phyloP scores from a whole-genome alignment of 1,140 invertebrate species.

The Periplaneta americana region DNA sequence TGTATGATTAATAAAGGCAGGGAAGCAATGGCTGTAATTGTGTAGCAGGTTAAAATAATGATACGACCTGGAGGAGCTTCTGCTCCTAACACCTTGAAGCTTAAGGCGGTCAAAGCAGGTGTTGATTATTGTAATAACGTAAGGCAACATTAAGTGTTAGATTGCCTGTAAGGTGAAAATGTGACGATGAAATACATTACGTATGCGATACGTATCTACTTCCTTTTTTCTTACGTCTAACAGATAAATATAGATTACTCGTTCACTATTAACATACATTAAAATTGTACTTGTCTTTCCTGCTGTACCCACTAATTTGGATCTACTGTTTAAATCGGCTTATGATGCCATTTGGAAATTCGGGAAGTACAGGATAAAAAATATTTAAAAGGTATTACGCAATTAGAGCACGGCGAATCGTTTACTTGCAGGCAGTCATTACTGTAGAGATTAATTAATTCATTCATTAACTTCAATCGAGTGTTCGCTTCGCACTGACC shows the following conservation, averaged over 20 bases:
- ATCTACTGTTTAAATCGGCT: too few relatives aligned
- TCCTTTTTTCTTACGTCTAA: background rate
- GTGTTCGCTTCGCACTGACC: too few relatives aligned
- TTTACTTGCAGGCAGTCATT: too few relatives aligned
- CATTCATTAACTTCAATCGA: too few relatives aligned
- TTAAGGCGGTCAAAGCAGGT: background rate
- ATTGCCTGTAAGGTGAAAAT: background rate
- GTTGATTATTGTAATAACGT: background rate
- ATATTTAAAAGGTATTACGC: too few relatives aligned
- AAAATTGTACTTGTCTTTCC: background rate
- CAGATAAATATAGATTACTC: background rate
- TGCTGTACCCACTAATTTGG: background rate
- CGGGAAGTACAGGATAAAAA: too few relatives aligned
- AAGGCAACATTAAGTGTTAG: background rate
- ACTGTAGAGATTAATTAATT: too few relatives aligned
- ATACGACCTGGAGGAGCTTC: background rate
- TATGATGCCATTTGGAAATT: too few relatives aligned
- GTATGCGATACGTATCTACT: background rate
- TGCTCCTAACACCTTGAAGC: background rate
- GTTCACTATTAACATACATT: background rate
- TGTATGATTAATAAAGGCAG: background rate
- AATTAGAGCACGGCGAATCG: too few relatives aligned
- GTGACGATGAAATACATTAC: background rate
- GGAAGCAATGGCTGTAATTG: background rate
- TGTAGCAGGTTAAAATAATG: background rate